These are phyloP conservation scores for Cepphus grylle DNA, from an alignment of 2,113 vertebrate species.

Conservation along the genomic window DNA sequence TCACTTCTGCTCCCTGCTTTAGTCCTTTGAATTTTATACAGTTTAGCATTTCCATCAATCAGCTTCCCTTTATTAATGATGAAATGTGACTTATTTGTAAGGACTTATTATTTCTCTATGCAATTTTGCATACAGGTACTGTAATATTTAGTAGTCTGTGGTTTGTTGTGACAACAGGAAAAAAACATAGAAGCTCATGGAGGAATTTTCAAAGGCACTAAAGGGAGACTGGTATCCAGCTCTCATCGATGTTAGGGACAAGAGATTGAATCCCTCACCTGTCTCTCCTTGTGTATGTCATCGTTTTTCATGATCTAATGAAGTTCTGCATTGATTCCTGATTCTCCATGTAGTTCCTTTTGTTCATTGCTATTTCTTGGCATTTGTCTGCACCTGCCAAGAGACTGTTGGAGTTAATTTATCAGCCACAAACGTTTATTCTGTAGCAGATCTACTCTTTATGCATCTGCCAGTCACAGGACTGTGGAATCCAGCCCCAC, in stretches of 20 bases:
- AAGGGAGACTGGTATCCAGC: not conserved
- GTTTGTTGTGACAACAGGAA: not conserved
- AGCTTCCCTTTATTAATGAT: not conserved
- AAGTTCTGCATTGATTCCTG: not conserved
- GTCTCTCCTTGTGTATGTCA: not conserved
- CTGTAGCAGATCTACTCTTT: not conserved
- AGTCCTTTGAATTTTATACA: not conserved
- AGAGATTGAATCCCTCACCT: not conserved
- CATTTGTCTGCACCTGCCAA: slow-evolving; percentile 14
- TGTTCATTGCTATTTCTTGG: not conserved
- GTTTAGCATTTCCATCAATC: not conserved
- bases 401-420: not conserved
- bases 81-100: slow-evolving; percentile 8
- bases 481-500: not conserved
- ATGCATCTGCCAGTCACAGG: not conserved
- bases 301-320: not conserved
- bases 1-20: slow-evolving; percentile 8
- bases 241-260: not conserved
- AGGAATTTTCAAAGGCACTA: not conserved
- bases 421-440: not conserved
- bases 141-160: not conserved
- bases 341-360: not conserved
- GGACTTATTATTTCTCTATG: slow-evolving; percentile 44
- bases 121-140: slow-evolving; percentile 30
- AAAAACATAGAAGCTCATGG: not conserved